phyloP scores from a whole-genome alignment of 2,888 invertebrate species.

The Polydrusus cervinus region DNA sequence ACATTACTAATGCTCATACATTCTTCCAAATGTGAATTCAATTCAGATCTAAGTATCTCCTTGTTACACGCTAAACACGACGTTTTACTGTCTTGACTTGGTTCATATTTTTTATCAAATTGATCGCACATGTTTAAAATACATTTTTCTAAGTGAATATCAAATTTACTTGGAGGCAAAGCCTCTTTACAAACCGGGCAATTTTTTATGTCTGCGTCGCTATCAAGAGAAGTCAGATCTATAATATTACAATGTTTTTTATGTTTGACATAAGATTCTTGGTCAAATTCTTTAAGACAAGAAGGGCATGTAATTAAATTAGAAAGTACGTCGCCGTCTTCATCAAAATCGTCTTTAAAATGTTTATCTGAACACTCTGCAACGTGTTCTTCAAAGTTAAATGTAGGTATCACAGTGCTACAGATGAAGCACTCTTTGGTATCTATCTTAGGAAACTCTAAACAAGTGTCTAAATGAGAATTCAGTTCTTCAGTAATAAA shows the following conservation, averaged over 20 bases:
- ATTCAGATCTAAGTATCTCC: conserved; percentile 62
- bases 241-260: conserved; percentile 4
- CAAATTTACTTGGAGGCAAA: conserved; percentile 63
- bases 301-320: background rate
- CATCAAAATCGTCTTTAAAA: conserved; percentile 48
- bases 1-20: conserved; percentile 69
- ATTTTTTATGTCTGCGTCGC: conserved; percentile 55
- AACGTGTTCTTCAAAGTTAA: conserved; percentile 57
- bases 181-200: conserved; percentile 74
- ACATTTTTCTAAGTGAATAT: conserved; percentile 72
- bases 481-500: conserved; percentile 63
- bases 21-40: conserved; percentile 70
- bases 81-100: conserved; percentile 48
- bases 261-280: conserved; percentile 11
- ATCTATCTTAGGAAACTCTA: conserved; percentile 19
- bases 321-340: conserved; percentile 39
- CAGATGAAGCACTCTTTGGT: conserved; percentile 57
- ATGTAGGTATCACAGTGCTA: conserved; percentile 36
- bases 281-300: conserved; percentile 6
- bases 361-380: conserved; percentile 54
- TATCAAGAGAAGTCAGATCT: conserved; percentile 31
- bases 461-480: conserved; percentile 65
- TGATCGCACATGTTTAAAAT: conserved; percentile 71
- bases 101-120: conserved; percentile 66
- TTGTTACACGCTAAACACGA: conserved; percentile 71